phyloP scores from a whole-genome alignment of 2,797 vertebrate species.

The Lates japonicus region DNA sequence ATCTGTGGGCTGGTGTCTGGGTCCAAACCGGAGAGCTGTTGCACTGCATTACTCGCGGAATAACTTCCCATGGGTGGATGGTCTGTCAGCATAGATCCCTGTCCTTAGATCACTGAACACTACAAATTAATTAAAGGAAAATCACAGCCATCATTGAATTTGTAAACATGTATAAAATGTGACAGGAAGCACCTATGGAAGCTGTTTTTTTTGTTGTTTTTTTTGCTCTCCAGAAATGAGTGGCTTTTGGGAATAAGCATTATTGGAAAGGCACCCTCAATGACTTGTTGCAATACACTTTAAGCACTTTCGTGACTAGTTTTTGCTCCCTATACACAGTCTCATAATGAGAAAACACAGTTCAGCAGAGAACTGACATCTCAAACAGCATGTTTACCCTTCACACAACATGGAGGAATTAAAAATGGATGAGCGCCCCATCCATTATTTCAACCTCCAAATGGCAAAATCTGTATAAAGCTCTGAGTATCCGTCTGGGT shows the following conservation, averaged over 20 bases:
- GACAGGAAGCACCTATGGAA: conserved; percentile 48
- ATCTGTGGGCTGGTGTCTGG: conserved; percentile 85
- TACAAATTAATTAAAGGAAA: conserved; percentile 70
- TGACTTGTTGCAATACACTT: conserved; percentile 78
- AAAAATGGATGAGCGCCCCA: conserved; percentile 89
- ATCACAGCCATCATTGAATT: conserved; percentile 53
- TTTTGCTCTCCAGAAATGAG: conserved; percentile 45
- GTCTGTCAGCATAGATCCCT: conserved; percentile 73
- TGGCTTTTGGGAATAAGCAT: conserved; percentile 62
- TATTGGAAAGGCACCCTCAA: conserved; percentile 67
- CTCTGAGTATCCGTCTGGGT: conserved; percentile 88
- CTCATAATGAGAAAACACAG: conserved; percentile 86
- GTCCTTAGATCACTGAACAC: conserved; percentile 66
- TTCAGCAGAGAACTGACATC: conserved; percentile 88
- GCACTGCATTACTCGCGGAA: conserved; percentile 68
- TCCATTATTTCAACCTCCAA: conserved; percentile 91
- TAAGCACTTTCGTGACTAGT: conserved; percentile 80
- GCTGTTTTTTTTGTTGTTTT: conserved; percentile 16
- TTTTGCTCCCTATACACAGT: conserved; percentile 73
- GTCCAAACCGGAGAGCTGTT: conserved; percentile 82
- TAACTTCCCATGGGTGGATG: conserved; percentile 76
- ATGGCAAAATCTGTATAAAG: conserved; percentile 89
- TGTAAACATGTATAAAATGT: conserved; percentile 30
- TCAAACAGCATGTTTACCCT: conserved; percentile 90
- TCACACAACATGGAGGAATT: conserved; percentile 89